Evolutionary conservation across 2,888 invertebrate species (phyloP).

Genomic region (Calephelis perditalis): DNA sequence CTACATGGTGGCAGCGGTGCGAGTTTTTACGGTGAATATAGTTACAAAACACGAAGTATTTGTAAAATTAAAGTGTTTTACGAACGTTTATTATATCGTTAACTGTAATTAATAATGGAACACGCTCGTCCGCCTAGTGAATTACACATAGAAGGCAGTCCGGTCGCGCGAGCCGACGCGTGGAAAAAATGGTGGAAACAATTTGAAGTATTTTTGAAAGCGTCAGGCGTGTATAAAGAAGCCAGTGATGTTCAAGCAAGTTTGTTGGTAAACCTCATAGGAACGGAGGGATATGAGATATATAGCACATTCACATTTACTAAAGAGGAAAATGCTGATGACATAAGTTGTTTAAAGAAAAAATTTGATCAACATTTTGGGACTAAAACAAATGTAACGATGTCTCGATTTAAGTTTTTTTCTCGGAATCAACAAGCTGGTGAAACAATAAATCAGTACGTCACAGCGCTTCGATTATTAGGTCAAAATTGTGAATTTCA

Average conservation of each 20-base stretch:
- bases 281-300: slow-evolving; percentile 29
- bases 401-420: too few species aligned
- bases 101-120: not conserved
- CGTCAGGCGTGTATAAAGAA: slow-evolving; percentile 28
- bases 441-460: slow-evolving; percentile 29
- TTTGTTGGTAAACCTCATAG: slow-evolving; percentile 32
- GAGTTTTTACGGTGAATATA: not conserved
- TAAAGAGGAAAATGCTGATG: slow-evolving; percentile 22
- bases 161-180: too few species aligned
- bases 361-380: slow-evolving; percentile 30
- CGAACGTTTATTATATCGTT: not conserved
- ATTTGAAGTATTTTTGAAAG: slow-evolving; percentile 20
- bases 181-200: slow-evolving; percentile 12
- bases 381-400: slow-evolving; percentile 18
- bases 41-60: not conserved
- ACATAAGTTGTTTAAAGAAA: slow-evolving; percentile 24
- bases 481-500: slow-evolving; percentile 29
- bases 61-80: not conserved
- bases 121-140: slow-evolving; percentile 11
- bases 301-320: too few species aligned
- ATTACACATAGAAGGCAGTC: slow-evolving; percentile 7
- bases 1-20: not conserved
- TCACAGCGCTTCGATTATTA: slow-evolving; percentile 27
- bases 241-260: slow-evolving; percentile 25
- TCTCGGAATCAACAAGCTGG: too few species aligned